Evolutionary conservation across 1,140 invertebrate genomes (phyloP).

Genomic region (Drosophila takahashii): DNA sequence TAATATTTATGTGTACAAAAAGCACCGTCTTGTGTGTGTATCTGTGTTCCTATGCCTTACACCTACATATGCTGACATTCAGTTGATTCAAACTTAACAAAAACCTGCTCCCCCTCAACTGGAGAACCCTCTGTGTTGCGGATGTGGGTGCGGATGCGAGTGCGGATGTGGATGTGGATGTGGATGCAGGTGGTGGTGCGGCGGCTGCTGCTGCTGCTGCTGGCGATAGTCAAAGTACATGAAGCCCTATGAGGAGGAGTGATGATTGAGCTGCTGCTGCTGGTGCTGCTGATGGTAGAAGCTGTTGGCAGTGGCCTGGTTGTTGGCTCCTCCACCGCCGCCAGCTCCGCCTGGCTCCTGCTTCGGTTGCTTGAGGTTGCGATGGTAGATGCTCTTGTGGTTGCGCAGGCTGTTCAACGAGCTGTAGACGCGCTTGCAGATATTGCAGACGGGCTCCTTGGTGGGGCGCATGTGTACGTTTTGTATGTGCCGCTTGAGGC

Average conservation of each 20-base stretch:
- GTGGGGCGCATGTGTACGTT: conserved; percentile 94
- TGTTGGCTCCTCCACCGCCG: conserved; percentile 1
- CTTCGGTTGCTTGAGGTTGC: conserved; percentile 87
- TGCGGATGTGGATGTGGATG: conserved; percentile 16
- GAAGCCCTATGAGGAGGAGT: conserved; percentile 83
- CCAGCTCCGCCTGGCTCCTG: conserved; percentile 64
- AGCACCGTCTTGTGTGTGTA: conserved; percentile 29
- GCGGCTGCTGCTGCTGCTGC: conserved; percentile 13
- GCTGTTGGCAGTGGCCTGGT: conserved; percentile 46
- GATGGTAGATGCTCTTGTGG: conserved; percentile 95
- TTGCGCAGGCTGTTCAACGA: conserved; percentile 94
- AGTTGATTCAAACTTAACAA: conserved; percentile 22
- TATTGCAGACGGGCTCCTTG: conserved; percentile 94
- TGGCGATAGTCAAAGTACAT: conserved; percentile 81
- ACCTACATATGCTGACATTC: conserved; percentile 18
- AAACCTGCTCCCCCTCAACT: conserved; percentile 27
- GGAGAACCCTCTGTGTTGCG: conserved; percentile 23
- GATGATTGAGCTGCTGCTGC: conserved; percentile 70
- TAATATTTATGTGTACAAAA: conserved; percentile 33
- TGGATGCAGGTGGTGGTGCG: not conserved
- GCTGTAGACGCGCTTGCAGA: conserved; percentile 94
- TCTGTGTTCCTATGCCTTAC: conserved; percentile 29
- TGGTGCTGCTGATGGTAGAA: conserved; percentile 64
- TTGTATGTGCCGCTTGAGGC: conserved; percentile 94
- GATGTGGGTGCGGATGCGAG: not conserved